Evolutionary conservation across 2,113 vertebrate genomes (phyloP).

Genomic region (Gallinago media): DNA sequence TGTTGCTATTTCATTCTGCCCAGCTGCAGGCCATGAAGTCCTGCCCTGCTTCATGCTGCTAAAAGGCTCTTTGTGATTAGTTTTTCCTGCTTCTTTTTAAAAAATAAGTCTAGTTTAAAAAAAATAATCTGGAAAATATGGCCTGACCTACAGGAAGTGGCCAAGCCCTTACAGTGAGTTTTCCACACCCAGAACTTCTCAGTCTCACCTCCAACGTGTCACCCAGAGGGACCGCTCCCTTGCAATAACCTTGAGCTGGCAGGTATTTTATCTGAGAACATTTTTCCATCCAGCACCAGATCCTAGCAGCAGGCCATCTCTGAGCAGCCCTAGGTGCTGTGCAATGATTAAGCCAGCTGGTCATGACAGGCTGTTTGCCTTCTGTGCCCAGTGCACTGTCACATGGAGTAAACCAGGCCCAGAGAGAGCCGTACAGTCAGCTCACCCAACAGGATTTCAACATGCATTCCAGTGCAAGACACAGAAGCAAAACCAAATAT

Average conservation of each 20-base stretch:
- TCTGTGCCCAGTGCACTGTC: not conserved
- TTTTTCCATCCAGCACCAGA: not conserved
- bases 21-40: not conserved
- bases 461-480: not conserved
- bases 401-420: not conserved
- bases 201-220: not conserved
- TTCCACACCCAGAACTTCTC: not conserved
- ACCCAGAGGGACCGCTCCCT: not conserved
- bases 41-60: not conserved
- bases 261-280: not conserved
- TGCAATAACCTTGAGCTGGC: not conserved
- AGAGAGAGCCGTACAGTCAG: not conserved
- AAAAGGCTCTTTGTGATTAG: not conserved
- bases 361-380: not conserved
- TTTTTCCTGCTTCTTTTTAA: not conserved
- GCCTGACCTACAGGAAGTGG: not conserved
- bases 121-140: not conserved
- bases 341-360: constrained; percentile 40
- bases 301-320: not conserved
- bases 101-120: not conserved
- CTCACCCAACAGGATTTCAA: not conserved
- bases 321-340: not conserved
- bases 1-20: not conserved
- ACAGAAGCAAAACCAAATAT: not conserved
- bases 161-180: not conserved